Evolutionary conservation across 2,113 vertebrate genomes (phyloP).

Genomic region (Notiomystis cincta): DNA sequence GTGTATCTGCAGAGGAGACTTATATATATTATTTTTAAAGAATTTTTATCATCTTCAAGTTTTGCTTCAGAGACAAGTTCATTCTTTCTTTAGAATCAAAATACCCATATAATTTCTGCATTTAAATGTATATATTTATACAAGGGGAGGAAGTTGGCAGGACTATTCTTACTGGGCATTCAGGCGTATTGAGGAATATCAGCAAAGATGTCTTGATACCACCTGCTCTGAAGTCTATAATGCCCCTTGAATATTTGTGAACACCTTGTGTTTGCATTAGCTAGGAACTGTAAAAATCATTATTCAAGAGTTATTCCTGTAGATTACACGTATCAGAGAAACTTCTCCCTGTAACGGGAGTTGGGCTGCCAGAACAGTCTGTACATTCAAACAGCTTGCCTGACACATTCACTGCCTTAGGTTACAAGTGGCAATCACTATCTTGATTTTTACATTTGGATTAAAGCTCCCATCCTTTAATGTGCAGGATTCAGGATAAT

Average conservation of each 20-base stretch:
- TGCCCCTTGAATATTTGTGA: background rate
- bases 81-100: background rate
- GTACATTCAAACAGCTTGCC: background rate
- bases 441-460: background rate
- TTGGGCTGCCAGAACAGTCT: background rate
- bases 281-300: background rate
- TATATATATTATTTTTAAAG: background rate
- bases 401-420: background rate
- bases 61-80: background rate
- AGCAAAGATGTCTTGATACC: background rate
- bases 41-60: background rate
- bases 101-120: background rate
- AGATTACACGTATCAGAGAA: accelerated
- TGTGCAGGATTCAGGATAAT: background rate
- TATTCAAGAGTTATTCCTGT: background rate
- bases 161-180: background rate
- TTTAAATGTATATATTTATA: background rate
- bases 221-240: background rate
- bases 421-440: background rate
- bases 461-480: background rate
- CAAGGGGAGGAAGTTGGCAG: background rate
- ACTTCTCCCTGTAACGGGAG: accelerated
- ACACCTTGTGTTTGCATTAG: background rate
- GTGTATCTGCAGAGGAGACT: background rate
- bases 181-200: background rate